Evolutionary conservation across 1,140 invertebrate species (phyloP).

Genomic region (Tetramorium parvispinum): DNA sequence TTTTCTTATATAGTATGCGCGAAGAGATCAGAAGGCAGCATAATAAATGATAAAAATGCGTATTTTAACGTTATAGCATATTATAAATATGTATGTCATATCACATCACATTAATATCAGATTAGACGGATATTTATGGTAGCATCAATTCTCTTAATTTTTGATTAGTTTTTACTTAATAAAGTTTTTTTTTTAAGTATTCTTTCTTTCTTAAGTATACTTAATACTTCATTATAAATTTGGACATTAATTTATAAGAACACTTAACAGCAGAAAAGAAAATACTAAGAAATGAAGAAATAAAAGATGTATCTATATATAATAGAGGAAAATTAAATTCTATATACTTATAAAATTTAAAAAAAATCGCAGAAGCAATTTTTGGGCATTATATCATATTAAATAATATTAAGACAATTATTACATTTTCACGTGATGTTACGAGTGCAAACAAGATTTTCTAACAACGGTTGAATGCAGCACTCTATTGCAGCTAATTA

Average conservation of each 20-base stretch:
- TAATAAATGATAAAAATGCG: neutral
- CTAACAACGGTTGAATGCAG: constrained; percentile 50
- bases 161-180: neutral
- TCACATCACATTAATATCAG: neutral
- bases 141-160: neutral
- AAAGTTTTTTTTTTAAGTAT: too few relatives aligned
- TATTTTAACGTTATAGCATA: neutral
- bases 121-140: neutral
- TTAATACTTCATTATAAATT: neutral
- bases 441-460: constrained; percentile 39
- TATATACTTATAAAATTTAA: neutral
- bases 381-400: neutral
- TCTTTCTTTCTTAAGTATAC: neutral
- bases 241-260: neutral
- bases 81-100: too few relatives aligned
- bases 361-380: neutral
- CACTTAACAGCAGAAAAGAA: neutral
- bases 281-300: neutral
- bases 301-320: neutral
- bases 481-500: constrained; percentile 66
- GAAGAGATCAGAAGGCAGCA: neutral
- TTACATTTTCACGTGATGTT: neutral
- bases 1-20: neutral
- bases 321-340: neutral
- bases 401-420: neutral